Evolutionary conservation across 2,797 vertebrate species (phyloP).

Genomic region (Bradypodion ventrale): DNA sequence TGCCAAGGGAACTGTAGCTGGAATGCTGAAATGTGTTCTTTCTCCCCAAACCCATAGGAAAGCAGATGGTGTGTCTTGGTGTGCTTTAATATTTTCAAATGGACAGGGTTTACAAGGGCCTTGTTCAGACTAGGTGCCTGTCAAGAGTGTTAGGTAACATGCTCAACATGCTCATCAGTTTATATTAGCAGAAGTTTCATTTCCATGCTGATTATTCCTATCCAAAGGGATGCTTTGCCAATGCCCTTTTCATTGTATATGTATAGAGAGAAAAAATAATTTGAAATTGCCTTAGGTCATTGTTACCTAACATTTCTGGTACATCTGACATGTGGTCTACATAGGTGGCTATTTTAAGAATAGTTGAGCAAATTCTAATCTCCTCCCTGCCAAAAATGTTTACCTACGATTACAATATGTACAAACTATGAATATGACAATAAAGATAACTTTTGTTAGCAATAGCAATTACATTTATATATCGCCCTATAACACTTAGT

Average conservation of each 20-base stretch:
- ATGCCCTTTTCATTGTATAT: not conserved
- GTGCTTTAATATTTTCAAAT: conserved; percentile 72
- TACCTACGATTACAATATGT: not conserved
- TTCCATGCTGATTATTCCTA: conserved; percentile 4
- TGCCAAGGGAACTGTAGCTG: conserved; percentile 79
- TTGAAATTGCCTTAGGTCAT: conserved; percentile 27
- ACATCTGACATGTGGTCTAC: not conserved
- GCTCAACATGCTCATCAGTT: conserved; percentile 37
- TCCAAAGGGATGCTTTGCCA: not conserved
- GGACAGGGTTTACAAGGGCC: conserved; percentile 53
- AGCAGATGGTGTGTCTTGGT: conserved; percentile 70
- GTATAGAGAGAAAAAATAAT: conserved; percentile 27
- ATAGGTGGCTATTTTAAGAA: not conserved
- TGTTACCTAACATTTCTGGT: conserved; percentile 1
- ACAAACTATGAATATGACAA: no score
- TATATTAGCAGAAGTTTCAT: conserved; percentile 30
- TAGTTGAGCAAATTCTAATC: not conserved
- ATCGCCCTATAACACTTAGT: no score
- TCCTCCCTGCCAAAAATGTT: no score
- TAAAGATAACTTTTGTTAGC: no score
- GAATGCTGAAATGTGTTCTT: conserved; percentile 83
- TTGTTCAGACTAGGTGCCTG: conserved; percentile 58
- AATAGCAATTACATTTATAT: no score
- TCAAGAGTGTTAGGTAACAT: conserved; percentile 52
- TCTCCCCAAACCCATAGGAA: conserved; percentile 70